These are phyloP conservation scores for Megaceryle torquata DNA, from an alignment of 2,113 vertebrate species.

Conservation along the genomic window DNA sequence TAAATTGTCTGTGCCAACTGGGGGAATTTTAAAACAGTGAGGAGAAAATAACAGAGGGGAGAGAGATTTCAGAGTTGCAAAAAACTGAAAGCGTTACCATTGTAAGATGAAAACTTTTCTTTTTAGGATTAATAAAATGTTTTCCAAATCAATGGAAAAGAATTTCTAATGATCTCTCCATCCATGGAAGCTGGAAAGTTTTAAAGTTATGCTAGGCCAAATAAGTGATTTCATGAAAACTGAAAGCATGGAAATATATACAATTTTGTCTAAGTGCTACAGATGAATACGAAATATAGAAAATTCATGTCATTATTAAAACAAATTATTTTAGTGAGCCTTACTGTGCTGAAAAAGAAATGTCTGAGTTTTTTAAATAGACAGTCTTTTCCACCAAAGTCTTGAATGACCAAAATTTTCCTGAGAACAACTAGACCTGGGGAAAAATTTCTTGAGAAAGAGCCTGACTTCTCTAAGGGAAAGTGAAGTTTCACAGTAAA, in stretches of 20 bases:
- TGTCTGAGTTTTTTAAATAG: neutral
- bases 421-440: neutral
- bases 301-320: neutral
- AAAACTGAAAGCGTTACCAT: neutral
- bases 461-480: neutral
- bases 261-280: neutral
- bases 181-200: slow-evolving; percentile 8
- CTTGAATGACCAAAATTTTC: neutral
- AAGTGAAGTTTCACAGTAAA: neutral
- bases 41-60: neutral
- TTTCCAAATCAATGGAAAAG: slow-evolving; percentile 13
- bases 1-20: neutral
- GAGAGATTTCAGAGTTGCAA: neutral
- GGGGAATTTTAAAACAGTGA: neutral
- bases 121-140: neutral
- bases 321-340: neutral
- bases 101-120: neutral
- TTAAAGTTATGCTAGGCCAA: slow-evolving; percentile 22
- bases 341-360: neutral
- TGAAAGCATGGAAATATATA: slow-evolving; percentile 17
- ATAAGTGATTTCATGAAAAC: slow-evolving; percentile 43
- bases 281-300: neutral
- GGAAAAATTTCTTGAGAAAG: neutral
- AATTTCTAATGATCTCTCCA: neutral
- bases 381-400: neutral